A percentile compares a stretch with the other conserved stretches of the same genome.
Conservation (phyloP, 2,113 vertebrate genomes). For the Cavia aperea region DNA sequence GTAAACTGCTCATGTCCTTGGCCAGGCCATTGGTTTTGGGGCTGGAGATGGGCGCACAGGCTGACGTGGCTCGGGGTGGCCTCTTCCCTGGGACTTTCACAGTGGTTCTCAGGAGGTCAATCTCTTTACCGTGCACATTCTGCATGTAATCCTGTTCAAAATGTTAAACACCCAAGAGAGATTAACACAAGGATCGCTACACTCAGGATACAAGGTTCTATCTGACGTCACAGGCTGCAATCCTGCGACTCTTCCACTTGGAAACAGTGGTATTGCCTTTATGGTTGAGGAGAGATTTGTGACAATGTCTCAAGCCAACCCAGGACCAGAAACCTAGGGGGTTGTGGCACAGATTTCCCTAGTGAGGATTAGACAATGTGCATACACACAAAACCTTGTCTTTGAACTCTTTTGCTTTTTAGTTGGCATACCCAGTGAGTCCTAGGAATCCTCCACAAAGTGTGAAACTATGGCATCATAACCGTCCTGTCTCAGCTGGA, state of each 20-base stretch:
- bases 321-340: not conserved
- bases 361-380: rapidly evolving
- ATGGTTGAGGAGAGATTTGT: not conserved
- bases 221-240: rapidly evolving
- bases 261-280: not conserved
- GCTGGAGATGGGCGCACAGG: slow-evolving; percentile 86
- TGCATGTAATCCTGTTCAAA: slow-evolving; percentile 95
- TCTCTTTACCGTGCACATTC: slow-evolving; percentile 96
- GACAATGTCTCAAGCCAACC: not conserved
- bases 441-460: not conserved
- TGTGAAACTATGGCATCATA: not conserved
- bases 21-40: slow-evolving; percentile 93
- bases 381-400: rapidly evolving
- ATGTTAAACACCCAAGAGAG: slow-evolving; percentile 39
- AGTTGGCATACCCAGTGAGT: too few relatives aligned
- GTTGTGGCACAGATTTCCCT: rapidly evolving
- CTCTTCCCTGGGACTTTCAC: slow-evolving; percentile 97
- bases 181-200: not conserved
- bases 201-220: not conserved
- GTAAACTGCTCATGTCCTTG: slow-evolving; percentile 95
- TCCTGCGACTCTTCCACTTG: not conserved
- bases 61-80: slow-evolving; percentile 91
- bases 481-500: not conserved
- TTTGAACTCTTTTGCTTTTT: not conserved
- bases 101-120: slow-evolving; percentile 94